Base-by-base conservation (phyloP, 2,888 invertebrate genomes). In the Thelaira solivaga region DNA sequence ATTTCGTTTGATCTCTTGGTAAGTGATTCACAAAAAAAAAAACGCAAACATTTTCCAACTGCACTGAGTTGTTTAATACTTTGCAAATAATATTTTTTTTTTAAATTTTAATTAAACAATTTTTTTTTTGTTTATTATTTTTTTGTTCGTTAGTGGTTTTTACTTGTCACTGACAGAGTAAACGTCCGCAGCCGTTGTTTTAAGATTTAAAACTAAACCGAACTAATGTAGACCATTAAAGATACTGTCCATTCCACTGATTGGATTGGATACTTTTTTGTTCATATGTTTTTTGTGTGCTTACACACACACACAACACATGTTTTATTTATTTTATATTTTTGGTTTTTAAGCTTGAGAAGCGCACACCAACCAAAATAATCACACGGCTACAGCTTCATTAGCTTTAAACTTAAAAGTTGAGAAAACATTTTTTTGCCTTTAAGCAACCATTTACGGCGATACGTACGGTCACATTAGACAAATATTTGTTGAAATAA, bases 121-220 rank as follows among this genome's bases (percentile, higher is more conserved):
- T n/a, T 4, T 16, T 36, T 45, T 43, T 24, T 1, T 45, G 65
- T 26, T 41, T 24, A 1, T 55, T 36, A 22, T 0, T 13, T 39
- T 18, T 10, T 26, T 13, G 13, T 20, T 45, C 20, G 31, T 26
- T n/a, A n/a, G n/a, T n/a, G n/a, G n/a, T n/a, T n/a, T n/a, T 45
- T 55, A 36, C 36, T 77, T 67, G 62, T 51, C 62, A 67, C 53
- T 64, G 59, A 31, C 49, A 22, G 4, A 78, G 18, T 29, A 59
- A 61, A 69, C 78, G 78, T 71, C 74, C 74, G 65, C 45, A 53
- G 47, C 53, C 61, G 74, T 55, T 71, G 78, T 74, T 71, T 69
- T 13, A 74, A 74, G 53, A 65, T 65, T 74, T 20, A 49, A 78
- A 65, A 78, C 78, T 78, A 34, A 78, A 65, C 65, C 61, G 53